Base-by-base conservation (phyloP, 2,797 vertebrate species). In the Semotilus atromaculatus region DNA sequence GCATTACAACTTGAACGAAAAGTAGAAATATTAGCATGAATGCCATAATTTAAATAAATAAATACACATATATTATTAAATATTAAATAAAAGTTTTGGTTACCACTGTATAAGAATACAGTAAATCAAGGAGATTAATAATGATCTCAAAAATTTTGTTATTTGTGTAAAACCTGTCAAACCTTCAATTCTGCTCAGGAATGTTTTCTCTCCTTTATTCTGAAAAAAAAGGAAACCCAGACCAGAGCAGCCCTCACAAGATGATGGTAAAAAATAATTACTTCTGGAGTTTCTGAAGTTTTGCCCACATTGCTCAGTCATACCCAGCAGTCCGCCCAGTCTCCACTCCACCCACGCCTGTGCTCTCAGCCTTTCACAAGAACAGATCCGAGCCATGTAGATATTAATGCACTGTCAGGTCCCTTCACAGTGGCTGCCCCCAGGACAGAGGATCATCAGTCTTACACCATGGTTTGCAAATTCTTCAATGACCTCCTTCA, bases 391-490 rank as follows among this genome's bases (percentile, higher is more conserved):
- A 86, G 78, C 67, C 53, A 73, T 89, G 86, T 89, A 87, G 88
- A 91, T 91, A 88, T 91, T 90, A 88, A 90, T 88, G 88, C 83
- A 88, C 87, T 88, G 88, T 90, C 87, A 91, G 80, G 87, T 79
- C 74, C 53, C 83, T 91, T 89, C 90, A 89, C 88, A 90, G 89
- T 86, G 88, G 48, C 90, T 93, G 90, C 88, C 81, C 88, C 75
- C 78, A 80, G 86, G 87, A 90, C 85, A 85, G 83, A 86, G 73
- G 21, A 87, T 88, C 81, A 89, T 91, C 85, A 81, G 80, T 91
- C 80, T 90, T 87, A 87, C 70, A 83, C 55, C 74, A 66, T 80
- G 81, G 79, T 85, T 88, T 83, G 86, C 89, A 89, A 62, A 85
- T 78, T 88, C 84, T 88, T 90, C 73, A 86, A 83, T 85, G 84